Evolutionary conservation across 2,888 invertebrate species (phyloP), one percentile per base, ranked within the genome.

Genomic region (Clanis bilineata): DNA sequence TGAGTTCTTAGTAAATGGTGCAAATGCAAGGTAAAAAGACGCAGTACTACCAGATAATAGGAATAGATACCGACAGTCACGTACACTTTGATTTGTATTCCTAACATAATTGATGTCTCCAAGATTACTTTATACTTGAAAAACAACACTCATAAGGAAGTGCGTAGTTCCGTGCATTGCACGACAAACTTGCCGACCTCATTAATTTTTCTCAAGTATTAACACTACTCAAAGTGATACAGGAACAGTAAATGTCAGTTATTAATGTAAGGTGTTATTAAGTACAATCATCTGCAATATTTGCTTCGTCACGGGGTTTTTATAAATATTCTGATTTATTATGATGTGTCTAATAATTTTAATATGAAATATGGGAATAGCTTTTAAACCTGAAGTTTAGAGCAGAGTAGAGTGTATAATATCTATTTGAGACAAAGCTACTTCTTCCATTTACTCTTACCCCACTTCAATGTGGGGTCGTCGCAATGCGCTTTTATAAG

Each of bases 61-160:
- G 15, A 6, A n/a, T 3, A 28, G 18, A 15, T 32, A 32, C 9
- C 9, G 3, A 15, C 4, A 28, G 32, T 51, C 51, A 51, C 51
- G 32, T 51, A 18, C 51, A 7, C 32, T 18, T 9, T 32, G 32
- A 51, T 51, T 51, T 32, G 51, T 32, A 51, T 51, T 51, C 51
- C 7, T 18, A 32, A 32, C 51, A 18, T 18, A 32, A 51, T 51
- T 21, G 32, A 32, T 51, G 51, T 32, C 18, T 51, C 32, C 51
- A 41, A 51, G 51, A 51, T 51, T 32, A 32, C 32, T 51, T 32
- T 51, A 51, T 32, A 51, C 51, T 51, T 51, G 51, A 51, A 7
- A 51, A 32, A 28, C 22, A 25, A n/a, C 1, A 25, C 51, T 23
- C 12, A 41, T 22, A 7, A 51, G 51, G 51, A 51, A 51, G 18